Base-by-base conservation (phyloP, 2,797 vertebrate species). In the Heliangelus exortis region DNA sequence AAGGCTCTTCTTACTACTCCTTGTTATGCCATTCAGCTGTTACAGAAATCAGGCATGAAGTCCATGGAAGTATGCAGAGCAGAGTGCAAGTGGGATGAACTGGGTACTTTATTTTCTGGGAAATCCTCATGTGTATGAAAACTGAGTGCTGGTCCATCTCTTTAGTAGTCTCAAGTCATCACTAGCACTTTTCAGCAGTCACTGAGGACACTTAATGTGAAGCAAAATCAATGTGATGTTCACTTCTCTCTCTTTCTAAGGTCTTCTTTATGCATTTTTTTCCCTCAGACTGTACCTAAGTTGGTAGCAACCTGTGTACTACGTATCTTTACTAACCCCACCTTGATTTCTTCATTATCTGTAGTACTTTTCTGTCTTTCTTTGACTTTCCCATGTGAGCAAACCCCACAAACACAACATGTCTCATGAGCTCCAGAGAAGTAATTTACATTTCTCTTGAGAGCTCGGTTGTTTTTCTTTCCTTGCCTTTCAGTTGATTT, bases 401-500 rank as follows among this genome's bases (percentile, higher is more conserved):
- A 84, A 82, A 58, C 20, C 69, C 59, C 36, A 45, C 53, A 31
- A 77, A 55, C 9, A 3, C 54, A 69, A 12, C 34, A 13, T 25
- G 18, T 57, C 31, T 19, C 17, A 59, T 16, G 48, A 82, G 72
- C 74, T 87, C 75, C 54, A 61, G 84, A 90, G 83, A 47, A 43
- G 67, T 59, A 69, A 94, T 95, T 96, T 47, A 79, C 55, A 53
- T 88, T 81, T 94, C 89, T 91, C 91, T 69, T 21, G 71, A 91
- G 92, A 92, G 39, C 76, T 79, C 17, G 0, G 15, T 71, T 95
- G 77, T 95, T 96, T 94, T 92, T 69, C 77, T 86, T 88, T 26
- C 71, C 67, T 67, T 84, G 91, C 34, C 55, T 91, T 71, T 78
- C 34, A 23, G 39, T 8, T 91, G 85, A 94, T 96, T 93, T 94